Evolutionary conservation across 2,797 vertebrate species (phyloP), one percentile per base, ranked within the genome.

Genomic region (Siniperca obscura): DNA sequence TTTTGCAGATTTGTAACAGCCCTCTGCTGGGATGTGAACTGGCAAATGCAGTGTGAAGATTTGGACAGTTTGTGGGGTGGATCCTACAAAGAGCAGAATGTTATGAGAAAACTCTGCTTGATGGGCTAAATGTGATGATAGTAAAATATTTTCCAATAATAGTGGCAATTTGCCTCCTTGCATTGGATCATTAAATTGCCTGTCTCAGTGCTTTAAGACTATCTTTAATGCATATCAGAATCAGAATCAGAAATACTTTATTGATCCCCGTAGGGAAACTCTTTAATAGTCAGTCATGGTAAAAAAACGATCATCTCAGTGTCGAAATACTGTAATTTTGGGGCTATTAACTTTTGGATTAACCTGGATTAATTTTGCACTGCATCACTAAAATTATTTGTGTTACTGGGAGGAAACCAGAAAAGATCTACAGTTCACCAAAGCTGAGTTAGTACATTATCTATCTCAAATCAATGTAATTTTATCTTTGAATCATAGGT

Each of bases 121-220:
- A 40, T 17, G 42, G 53, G 22, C 1, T 22, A 56, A 40, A 62
- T n/a, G 52, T 30, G n/a, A 48, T 48, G 11, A 76, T 13, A 21
- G 68, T 42, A 69, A 57, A 69, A 57, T 48, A 61, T 34, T 48
- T 77, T 16, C 22, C 22, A 30, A 22, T 62, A 78, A 78, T 21
- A 70, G 53, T 2, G 72, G 56, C 57, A 77, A 30, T 77, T 81
- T 74, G 7, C n/a, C 27, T 70, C 21, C 34, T 69, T 80, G 52
- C 12, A 22, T 25, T 40, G 12, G 1, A 38, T 72, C 46, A 42
- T 72, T 65, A 38, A 79, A 66, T 52, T 59, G 34, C 56, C 52
- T 7, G 16, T 75, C 9, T 65, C 30, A 25, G n/a, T 44, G 55
- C 42, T 81, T 78, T 71, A 71, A 64, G 14, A 48, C 48, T 30